Base-by-base conservation (phyloP, 1,140 invertebrate genomes). In the Uloborus diversus region DNA sequence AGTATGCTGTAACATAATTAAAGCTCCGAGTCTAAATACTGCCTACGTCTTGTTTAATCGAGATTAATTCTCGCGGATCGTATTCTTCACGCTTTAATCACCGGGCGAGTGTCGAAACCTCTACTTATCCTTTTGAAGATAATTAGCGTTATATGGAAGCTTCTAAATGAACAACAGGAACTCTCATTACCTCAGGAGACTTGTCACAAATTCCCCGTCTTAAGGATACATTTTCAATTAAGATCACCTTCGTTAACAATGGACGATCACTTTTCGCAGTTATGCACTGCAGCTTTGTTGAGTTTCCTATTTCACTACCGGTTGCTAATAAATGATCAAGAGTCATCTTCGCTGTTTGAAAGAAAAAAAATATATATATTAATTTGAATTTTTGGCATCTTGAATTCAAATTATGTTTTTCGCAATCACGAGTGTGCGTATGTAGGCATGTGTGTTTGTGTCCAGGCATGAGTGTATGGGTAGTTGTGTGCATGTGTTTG, bases 11-110 rank as follows among this genome's bases (percentile, higher is more conserved):
- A 78, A 78, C 73, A 78, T 78, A 78, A 78, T 78, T 78, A 65
- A 66, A 78, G 62, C 62, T 53, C 42, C 62, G 62, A 53, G 73
- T 35, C 61, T 65, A 66, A 78, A 78, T 66, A 78, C 62, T 65
- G 73, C 37, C 32, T 47, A 65, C 62, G 73, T 78, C 73, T 57
- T 65, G 73, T 78, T 78, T 78, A 78, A 78, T 78, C 73, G 59
- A 66, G 73, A 78, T 78, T 78, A 78, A 78, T 78, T 65, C 33
- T 66, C 61, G 30, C 32, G 47, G 56, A 51, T 78, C 62, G 61
- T 66, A 78, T 78, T 78, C 73, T 78, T 78, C 73, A 78, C 61
- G 73, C 73, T 78, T 66, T 78, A 66, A 78, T 78, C 73, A 78
- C 62, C 49, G 17, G 3, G 61, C 32, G 73, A 78, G 47, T 66